Conservation (phyloP, 2,113 vertebrate genomes). For the Aegithalos caudatus region DNA sequence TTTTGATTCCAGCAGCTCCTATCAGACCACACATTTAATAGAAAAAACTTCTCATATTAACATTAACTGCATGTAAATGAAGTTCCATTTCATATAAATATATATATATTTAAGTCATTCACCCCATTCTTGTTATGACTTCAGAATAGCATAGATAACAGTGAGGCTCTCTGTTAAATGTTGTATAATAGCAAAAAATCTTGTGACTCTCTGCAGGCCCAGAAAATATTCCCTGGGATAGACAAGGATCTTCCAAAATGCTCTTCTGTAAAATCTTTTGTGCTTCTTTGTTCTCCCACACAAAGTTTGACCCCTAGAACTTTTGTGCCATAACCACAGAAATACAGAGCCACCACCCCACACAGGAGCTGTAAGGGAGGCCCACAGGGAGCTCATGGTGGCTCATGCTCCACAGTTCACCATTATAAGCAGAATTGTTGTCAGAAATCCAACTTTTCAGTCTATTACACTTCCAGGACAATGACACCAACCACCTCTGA, state of each 20-base stretch:
- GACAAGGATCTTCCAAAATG: neutral
- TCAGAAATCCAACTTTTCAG: neutral
- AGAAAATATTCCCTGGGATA: neutral
- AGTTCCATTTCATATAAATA: neutral
- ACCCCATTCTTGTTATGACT: neutral
- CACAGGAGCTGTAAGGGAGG: neutral
- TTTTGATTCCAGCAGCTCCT: neutral
- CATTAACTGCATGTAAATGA: neutral
- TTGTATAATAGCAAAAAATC: neutral
- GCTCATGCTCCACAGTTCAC: neutral
- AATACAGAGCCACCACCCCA: neutral
- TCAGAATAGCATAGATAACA: neutral
- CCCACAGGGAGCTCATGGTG: fast-evolving
- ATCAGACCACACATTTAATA: neutral
- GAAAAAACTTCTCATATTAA: neutral
- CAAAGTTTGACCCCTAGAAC: neutral
- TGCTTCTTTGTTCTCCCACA: neutral
- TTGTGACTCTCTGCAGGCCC: neutral
- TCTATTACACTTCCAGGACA: neutral
- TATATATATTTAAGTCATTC: too few relatives aligned
- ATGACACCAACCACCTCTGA: neutral
- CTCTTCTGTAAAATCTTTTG: neutral
- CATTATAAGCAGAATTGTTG: neutral
- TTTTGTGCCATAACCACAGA: neutral
- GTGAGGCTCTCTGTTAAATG: neutral